These are phyloP conservation scores for Bos javanicus DNA, from an alignment of 2,113 vertebrate genomes.

Conservation along the genomic window DNA sequence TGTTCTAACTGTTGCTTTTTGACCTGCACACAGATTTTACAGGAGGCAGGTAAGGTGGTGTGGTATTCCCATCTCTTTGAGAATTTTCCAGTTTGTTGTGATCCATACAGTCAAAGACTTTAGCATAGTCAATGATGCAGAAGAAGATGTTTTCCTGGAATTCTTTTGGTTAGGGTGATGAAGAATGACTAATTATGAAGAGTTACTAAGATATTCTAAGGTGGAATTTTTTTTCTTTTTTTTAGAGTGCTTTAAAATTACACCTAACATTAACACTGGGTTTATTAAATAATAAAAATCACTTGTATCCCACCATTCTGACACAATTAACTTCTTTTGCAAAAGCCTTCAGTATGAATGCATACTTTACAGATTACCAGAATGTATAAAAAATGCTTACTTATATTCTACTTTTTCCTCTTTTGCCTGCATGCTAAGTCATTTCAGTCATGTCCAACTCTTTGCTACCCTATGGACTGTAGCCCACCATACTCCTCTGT, in stretches of 20 bases:
- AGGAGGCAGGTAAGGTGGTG: not conserved
- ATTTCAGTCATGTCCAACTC: not conserved
- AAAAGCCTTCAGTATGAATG: not conserved
- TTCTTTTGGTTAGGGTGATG: not conserved
- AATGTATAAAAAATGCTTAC: not conserved
- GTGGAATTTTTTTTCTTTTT: not conserved
- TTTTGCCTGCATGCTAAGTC: not conserved
- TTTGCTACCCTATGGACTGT: not conserved
- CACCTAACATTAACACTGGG: not conserved
- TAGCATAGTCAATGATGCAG: not conserved
- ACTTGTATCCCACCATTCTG: not conserved
- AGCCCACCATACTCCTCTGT: not conserved
- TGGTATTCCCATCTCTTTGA: not conserved
- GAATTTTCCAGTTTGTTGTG: not conserved
- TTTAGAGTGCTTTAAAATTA: slow-evolving; percentile 16
- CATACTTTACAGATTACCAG: not conserved
- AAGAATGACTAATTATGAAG: not conserved
- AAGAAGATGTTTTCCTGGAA: not conserved
- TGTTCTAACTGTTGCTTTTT: not conserved
- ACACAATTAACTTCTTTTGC: not conserved
- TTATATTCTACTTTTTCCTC: not conserved
- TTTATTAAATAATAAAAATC: slow-evolving; percentile 31
- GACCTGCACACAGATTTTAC: not conserved
- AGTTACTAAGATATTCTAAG: not conserved
- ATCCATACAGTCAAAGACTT: not conserved